phyloP scores from a whole-genome alignment of 2,888 invertebrate species.

The Catocala nupta region DNA sequence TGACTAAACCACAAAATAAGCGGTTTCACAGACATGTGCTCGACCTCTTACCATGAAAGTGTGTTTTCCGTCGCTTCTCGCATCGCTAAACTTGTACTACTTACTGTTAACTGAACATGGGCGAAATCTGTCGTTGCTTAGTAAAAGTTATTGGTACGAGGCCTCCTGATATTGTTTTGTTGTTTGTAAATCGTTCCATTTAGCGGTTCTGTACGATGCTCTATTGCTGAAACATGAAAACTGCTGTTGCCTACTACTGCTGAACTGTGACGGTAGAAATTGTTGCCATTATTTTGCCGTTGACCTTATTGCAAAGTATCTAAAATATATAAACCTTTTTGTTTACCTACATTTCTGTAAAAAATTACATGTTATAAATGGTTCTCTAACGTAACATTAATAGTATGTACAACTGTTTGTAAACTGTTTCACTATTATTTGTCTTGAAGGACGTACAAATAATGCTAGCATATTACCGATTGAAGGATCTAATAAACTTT shows the following conservation, averaged over 20 bases:
- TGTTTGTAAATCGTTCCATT: constrained; percentile 40
- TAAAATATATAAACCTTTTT: too few species aligned
- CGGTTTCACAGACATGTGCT: constrained; percentile 41
- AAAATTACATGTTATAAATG: too few species aligned
- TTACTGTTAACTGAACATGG: constrained; percentile 5
- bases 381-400: too few species aligned
- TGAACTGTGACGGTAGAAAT: constrained; percentile 2
- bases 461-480: too few species aligned
- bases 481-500: too few species aligned
- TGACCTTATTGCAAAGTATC: not conserved
- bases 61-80: constrained; percentile 17
- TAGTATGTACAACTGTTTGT: too few species aligned
- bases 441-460: too few species aligned
- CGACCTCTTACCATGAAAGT: constrained; percentile 40
- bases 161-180: constrained; percentile 11
- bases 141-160: constrained; percentile 28
- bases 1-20: constrained; percentile 31
- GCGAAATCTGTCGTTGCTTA: constrained; percentile 5
- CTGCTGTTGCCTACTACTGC: constrained; percentile 2
- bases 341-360: too few species aligned
- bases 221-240: constrained; percentile 36
- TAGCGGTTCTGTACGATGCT: constrained; percentile 20
- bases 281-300: not conserved
- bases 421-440: too few species aligned
- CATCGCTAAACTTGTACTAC: constrained; percentile 12